Evolutionary conservation across 2,113 vertebrate species (phyloP), one percentile per base, ranked within the genome.

Genomic region (Jacana jacana): DNA sequence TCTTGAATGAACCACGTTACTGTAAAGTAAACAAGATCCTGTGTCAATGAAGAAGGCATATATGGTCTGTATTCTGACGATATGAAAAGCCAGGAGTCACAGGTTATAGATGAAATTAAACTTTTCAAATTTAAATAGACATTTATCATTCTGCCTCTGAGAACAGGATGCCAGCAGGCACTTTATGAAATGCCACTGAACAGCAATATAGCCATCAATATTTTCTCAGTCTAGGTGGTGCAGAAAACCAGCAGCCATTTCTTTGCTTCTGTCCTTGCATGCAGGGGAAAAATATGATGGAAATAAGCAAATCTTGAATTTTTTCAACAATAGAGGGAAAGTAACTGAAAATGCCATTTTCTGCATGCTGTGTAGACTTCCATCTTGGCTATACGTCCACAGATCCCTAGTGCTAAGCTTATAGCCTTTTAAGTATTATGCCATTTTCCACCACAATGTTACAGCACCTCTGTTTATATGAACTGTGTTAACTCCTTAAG

Each of bases 111-210:
- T 16, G 0, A 79, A 95, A 81, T 65, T 16, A 91, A 81, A 90
- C 37, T 88, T 91, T 25, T 79, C 63, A 65, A 63, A 79, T 89
- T 68, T 80, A 89, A 81, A 68, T 71, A 54, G 14, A 83, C 8
- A 65, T 81, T 91, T 78, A 91, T 86, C 37, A 84, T 91, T 79
- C 87, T 92, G 40, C 37, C 31, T 89, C 60, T 65, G 79, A 95
- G 52, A 90, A 83, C 17, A 91, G 64, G 60, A 81, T 69, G 48
- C 42, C 78, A 95, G 69, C 49, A 93, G 60, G 63, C 30, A 57
- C 44, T 93, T 92, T 51, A 87, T 30, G 39, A 96, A 96, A 94
- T 85, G 77, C 52, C 55, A 81, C 61, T 54, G 60, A 93, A 88
- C 33, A 42, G 52, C 68, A 88, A 73, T 95, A 95, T 79, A 94